phyloP scores from a whole-genome alignment of 2,113 vertebrate genomes.

The Rousettus leschenaultii region DNA sequence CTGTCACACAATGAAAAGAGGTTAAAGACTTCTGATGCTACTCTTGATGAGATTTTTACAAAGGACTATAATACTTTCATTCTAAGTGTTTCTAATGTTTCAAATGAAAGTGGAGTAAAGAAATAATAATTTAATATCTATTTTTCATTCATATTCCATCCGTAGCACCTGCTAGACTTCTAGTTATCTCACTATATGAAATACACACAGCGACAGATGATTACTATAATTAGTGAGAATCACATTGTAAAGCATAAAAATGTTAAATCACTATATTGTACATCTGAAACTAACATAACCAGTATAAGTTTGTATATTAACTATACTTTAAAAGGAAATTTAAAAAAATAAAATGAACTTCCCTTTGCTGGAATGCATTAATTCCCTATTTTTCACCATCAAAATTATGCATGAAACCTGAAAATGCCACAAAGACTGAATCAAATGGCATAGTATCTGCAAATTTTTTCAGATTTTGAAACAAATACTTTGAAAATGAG shows the following conservation, averaged over 20 bases:
- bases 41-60: background rate
- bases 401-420: background rate
- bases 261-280: too few species aligned
- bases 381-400: background rate
- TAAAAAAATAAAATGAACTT: background rate
- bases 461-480: background rate
- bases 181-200: background rate
- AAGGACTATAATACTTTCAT: background rate
- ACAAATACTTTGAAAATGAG: too few species aligned
- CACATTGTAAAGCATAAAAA: too few species aligned
- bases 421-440: background rate
- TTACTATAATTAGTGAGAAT: too few species aligned
- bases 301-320: too few species aligned
- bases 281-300: too few species aligned
- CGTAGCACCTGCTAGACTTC: background rate
- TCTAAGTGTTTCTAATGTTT: background rate
- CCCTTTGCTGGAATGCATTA: background rate
- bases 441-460: background rate
- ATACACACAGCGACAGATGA: background rate
- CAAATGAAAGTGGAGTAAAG: background rate
- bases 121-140: background rate
- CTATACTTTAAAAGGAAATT: too few species aligned
- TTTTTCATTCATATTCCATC: background rate
- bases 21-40: background rate
- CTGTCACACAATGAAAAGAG: background rate